phyloP scores from a whole-genome alignment of 2,113 vertebrate genomes.

The Redunca redunca region DNA sequence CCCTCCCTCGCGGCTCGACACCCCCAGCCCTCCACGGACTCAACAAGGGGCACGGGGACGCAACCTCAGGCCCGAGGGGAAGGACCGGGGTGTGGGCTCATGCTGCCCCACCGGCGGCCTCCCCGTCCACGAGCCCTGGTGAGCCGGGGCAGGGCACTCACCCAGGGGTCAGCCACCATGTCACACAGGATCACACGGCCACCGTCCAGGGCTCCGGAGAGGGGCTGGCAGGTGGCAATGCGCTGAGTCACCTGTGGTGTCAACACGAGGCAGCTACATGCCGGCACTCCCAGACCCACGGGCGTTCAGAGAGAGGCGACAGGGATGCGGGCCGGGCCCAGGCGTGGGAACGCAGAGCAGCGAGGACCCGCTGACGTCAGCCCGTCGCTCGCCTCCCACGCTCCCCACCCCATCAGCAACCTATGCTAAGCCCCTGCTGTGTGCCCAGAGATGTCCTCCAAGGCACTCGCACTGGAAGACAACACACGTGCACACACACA shows the following conservation, averaged over 20 bases:
- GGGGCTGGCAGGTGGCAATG: constrained; percentile 81
- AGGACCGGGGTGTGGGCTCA: not conserved
- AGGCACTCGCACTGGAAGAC: not conserved
- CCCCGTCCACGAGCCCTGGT: rapidly evolving
- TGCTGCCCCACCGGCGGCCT: rapidly evolving
- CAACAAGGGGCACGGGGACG: rapidly evolving
- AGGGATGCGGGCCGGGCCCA: not conserved
- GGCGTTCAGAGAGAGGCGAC: not conserved
- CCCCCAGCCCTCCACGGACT: not conserved
- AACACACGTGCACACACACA: rapidly evolving
- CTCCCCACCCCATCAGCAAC: not conserved
- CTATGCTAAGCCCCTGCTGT: not conserved
- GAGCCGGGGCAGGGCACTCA: constrained; percentile 55
- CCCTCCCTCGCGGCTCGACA: not conserved
- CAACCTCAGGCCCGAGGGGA: not conserved
- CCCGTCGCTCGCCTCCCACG: not conserved
- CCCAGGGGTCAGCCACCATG: constrained; percentile 83
- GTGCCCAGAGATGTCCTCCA: not conserved
- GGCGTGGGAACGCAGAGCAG: not conserved
- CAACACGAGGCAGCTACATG: not conserved
- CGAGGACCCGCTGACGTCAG: not conserved
- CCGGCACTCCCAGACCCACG: not conserved
- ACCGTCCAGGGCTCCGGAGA: constrained; percentile 80
- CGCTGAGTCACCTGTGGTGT: constrained; percentile 78
- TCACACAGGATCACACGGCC: constrained; percentile 81